Percentiles rank a stretch among this genome's conserved stretches.
These are phyloP conservation scores for Oreochromis niloticus DNA, from an alignment of 2,113 vertebrate species.

Conservation along the genomic window DNA sequence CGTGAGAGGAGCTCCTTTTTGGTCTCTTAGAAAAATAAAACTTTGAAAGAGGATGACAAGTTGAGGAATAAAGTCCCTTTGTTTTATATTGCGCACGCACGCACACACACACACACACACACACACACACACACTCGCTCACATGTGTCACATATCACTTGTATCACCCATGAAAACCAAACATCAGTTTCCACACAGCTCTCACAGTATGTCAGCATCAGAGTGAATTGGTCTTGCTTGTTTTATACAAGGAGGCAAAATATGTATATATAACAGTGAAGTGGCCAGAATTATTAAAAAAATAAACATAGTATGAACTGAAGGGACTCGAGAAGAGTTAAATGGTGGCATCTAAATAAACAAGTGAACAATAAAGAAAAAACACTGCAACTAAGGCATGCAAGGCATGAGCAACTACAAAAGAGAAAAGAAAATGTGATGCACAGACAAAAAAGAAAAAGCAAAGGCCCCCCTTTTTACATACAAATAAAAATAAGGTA, in stretches of 20 bases:
- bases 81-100: slow-evolving; percentile 41
- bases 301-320: background rate
- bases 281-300: background rate
- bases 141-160: background rate
- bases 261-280: background rate
- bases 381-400: slow-evolving; percentile 69
- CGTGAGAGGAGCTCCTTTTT: slow-evolving; percentile 48
- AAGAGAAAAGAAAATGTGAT: slow-evolving; percentile 7
- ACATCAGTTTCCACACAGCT: slow-evolving; percentile 19
- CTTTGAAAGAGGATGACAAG: slow-evolving; percentile 65
- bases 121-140: background rate
- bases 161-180: slow-evolving; percentile 15
- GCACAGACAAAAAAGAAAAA: background rate
- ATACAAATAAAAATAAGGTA: slow-evolving; percentile 70
- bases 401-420: slow-evolving; percentile 61
- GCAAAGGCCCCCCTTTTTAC: slow-evolving; percentile 65
- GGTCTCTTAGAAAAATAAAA: slow-evolving; percentile 67
- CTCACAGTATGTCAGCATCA: slow-evolving; percentile 63
- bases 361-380: slow-evolving; percentile 60
- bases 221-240: slow-evolving; percentile 58
- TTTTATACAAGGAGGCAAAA: slow-evolving; percentile 32
- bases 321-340: background rate
- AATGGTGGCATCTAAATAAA: slow-evolving; percentile 38
- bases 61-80: slow-evolving; percentile 69
- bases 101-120: background rate